Percentiles rank a stretch among this genome's conserved stretches.
Conservation (phyloP, 1,140 invertebrate genomes). For the Drosophila sucinea region DNA sequence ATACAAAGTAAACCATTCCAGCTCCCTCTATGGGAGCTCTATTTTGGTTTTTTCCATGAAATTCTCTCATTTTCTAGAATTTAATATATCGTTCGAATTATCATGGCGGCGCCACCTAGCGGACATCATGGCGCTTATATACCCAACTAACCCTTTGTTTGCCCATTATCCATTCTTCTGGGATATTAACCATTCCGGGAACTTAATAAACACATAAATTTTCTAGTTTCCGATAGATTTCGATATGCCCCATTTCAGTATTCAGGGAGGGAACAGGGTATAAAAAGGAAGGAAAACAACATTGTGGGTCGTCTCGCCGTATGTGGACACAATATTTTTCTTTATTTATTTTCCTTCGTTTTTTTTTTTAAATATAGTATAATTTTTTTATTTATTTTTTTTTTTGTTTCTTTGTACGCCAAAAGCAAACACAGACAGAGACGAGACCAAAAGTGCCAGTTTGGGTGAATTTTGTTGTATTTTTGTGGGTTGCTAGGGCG, state of each 20-base stretch:
- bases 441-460: slow-evolving; percentile 69
- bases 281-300: slow-evolving; percentile 8
- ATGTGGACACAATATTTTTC: slow-evolving; percentile 43
- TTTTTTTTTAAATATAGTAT: slow-evolving; percentile 28
- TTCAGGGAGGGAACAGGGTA: neutral
- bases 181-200: too few relatives aligned
- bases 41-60: too few relatives aligned
- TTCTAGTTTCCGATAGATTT: neutral
- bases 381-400: slow-evolving; percentile 33
- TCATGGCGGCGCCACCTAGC: too few relatives aligned
- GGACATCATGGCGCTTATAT: too few relatives aligned
- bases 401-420: slow-evolving; percentile 61
- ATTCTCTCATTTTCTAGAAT: too few relatives aligned
- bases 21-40: too few relatives aligned
- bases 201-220: neutral
- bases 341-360: slow-evolving; percentile 34
- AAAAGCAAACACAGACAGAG: slow-evolving; percentile 72
- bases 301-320: slow-evolving; percentile 40
- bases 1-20: too few relatives aligned
- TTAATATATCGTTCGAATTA: too few relatives aligned
- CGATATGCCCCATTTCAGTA: neutral
- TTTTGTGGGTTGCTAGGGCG: slow-evolving; percentile 32
- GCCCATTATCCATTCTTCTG: too few relatives aligned
- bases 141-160: too few relatives aligned
- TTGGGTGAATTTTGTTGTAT: slow-evolving; percentile 55